Percentiles rank a stretch among this genome's conserved stretches.
Evolutionary conservation across 2,797 vertebrate genomes (phyloP).

Genomic region (Antennarius maculatus): DNA sequence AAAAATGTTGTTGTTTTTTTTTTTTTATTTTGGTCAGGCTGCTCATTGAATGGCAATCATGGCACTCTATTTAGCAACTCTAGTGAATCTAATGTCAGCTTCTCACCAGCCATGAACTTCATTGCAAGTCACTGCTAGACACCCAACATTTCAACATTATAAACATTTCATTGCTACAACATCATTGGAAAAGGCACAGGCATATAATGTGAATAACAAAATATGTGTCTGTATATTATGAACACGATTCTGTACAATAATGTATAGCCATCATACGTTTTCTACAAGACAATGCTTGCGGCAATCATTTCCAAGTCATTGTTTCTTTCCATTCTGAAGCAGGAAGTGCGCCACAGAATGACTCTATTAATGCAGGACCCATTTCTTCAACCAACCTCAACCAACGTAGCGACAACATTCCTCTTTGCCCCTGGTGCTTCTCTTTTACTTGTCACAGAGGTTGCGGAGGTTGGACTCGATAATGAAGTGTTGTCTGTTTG

Average conservation of each 20-base stretch:
- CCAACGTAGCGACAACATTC: conserved; percentile 57
- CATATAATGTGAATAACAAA: conserved; percentile 41
- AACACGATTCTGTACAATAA: conserved; percentile 30
- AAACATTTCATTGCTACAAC: conserved; percentile 21
- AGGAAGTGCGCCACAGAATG: conserved; percentile 60
- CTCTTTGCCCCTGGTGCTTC: conserved; percentile 63
- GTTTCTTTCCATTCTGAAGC: conserved; percentile 65
- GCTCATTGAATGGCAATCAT: no score
- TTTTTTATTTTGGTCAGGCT: no score
- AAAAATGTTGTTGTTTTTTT: no score
- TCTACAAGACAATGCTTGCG: conserved; percentile 46
- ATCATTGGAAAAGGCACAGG: conserved; percentile 15
- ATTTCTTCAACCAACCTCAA: conserved; percentile 72
- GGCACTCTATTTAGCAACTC: no score
- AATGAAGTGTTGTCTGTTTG: conserved; percentile 21
- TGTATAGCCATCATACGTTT: conserved; percentile 39
- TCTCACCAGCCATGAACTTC: no score
- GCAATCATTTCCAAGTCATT: conserved; percentile 68
- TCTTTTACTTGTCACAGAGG: conserved; percentile 60
- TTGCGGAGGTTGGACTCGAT: conserved; percentile 44
- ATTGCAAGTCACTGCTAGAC: background rate
- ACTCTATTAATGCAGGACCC: conserved; percentile 76
- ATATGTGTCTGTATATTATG: conserved; percentile 12
- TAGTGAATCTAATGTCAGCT: no score
- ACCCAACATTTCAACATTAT: background rate